Evolutionary conservation across 2,888 invertebrate species (phyloP).

Genomic region (Perizoma affinitatum): DNA sequence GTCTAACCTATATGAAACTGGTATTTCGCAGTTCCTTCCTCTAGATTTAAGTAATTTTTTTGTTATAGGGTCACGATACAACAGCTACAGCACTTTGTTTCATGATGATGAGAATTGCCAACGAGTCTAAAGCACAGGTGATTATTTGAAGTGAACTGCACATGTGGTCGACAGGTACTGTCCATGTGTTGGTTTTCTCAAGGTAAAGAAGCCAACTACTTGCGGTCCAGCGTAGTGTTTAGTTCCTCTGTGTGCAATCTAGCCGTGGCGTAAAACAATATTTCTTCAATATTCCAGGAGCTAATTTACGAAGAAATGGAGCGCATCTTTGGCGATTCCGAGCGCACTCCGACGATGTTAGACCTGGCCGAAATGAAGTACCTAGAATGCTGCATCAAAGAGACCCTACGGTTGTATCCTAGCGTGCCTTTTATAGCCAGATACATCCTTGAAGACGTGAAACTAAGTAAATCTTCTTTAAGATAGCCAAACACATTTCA

Average conservation of each 20-base stretch:
- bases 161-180: too few species aligned
- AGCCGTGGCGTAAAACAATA: neutral
- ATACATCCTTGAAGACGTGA: constrained; percentile 79
- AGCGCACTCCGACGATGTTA: constrained; percentile 83
- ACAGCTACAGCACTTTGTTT: constrained; percentile 64
- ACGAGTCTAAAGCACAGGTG: constrained; percentile 71
- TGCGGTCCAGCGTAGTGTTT: too few species aligned
- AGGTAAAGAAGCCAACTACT: too few species aligned
- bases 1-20: too few species aligned
- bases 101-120: constrained; percentile 68
- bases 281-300: constrained; percentile 31
- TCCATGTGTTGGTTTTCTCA: too few species aligned
- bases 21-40: too few species aligned
- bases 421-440: constrained; percentile 86
- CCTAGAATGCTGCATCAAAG: constrained; percentile 87
- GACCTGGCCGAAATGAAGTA: constrained; percentile 85
- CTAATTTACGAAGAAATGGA: constrained; percentile 41
- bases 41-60: neutral
- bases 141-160: neutral
- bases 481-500: too few species aligned
- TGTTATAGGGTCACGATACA: constrained; percentile 75
- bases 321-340: constrained; percentile 81
- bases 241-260: neutral
- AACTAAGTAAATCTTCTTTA: constrained; percentile 51
- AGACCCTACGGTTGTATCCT: constrained; percentile 85